A percentile compares a stretch with the other conserved stretches of the same genome.
These are phyloP conservation scores for Bilobella aurantiaca DNA, from an alignment of 1,140 invertebrate genomes.

Conservation along the genomic window DNA sequence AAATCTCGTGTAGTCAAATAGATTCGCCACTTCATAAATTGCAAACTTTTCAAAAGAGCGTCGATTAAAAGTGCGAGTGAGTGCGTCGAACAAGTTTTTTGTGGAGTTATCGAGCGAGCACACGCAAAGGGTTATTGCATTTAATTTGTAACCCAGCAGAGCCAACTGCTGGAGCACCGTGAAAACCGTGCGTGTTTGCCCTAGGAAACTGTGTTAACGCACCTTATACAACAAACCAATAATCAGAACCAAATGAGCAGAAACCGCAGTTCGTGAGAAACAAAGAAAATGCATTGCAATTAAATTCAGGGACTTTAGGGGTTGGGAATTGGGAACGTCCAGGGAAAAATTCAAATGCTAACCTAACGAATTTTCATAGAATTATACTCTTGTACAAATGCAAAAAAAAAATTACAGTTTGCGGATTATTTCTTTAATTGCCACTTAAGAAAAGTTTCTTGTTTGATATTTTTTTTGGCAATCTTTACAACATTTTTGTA, in stretches of 20 bases:
- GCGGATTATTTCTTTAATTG: no score
- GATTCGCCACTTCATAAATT: neutral
- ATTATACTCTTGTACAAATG: no score
- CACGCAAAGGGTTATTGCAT: neutral
- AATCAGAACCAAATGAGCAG: neutral
- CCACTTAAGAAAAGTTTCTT: no score
- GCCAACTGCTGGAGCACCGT: no score
- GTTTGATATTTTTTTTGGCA: no score
- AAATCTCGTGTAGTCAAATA: neutral
- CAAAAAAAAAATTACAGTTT: no score
- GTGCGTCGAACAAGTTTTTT: neutral
- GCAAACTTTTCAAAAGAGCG: neutral
- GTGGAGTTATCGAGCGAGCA: neutral
- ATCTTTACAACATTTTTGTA: no score
- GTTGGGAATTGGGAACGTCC: no score
- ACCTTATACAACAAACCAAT: neutral
- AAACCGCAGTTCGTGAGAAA: neutral
- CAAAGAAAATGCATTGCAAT: constrained; percentile 3
- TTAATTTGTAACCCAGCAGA: neutral
- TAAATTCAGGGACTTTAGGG: no score
- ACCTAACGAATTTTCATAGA: no score
- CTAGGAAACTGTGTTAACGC: neutral
- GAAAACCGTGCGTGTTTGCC: no score
- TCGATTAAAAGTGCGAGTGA: constrained; percentile 6
- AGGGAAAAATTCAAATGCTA: no score